Conservation (phyloP, 1,140 invertebrate species). For the Olivierus martensii region DNA sequence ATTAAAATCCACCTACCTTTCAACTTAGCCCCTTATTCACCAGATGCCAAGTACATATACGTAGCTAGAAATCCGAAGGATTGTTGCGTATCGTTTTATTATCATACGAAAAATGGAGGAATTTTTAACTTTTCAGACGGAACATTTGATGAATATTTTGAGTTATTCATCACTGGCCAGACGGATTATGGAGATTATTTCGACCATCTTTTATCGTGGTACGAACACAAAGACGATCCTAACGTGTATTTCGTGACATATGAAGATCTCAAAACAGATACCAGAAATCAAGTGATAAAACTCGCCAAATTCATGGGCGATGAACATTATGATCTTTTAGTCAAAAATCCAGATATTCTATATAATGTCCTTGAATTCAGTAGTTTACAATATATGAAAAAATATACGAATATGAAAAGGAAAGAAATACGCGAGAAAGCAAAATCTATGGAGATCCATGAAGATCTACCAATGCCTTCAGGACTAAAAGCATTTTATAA, state of each 20-base stretch:
- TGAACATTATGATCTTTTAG: background rate
- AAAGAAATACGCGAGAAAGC: too few relatives aligned
- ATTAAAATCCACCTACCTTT: conserved; percentile 20
- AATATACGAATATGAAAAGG: background rate
- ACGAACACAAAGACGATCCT: conserved; percentile 3
- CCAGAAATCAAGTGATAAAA: background rate
- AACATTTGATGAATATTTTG: conserved; percentile 31
- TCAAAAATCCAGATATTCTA: background rate
- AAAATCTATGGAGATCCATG: too few relatives aligned
- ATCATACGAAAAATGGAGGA: conserved; percentile 28
- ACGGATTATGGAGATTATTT: conserved; percentile 30
- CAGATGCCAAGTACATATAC: conserved; percentile 45
- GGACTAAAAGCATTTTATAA: too few relatives aligned
- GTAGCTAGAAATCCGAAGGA: conserved; percentile 72
- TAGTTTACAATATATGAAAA: conserved; percentile 6
- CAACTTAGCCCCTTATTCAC: conserved; percentile 27
- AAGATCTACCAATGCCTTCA: too few relatives aligned
- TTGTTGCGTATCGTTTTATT: conserved; percentile 67
- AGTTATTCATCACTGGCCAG: conserved; percentile 25
- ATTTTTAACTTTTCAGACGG: background rate
- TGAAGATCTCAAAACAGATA: conserved; percentile 12
- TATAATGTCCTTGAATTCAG: conserved; percentile 4
- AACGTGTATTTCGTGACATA: conserved; percentile 29
- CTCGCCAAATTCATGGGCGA: conserved; percentile 29
- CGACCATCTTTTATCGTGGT: conserved; percentile 27